Base-by-base conservation (phyloP, 2,888 invertebrate genomes). In the Drosophila macrospina region DNA sequence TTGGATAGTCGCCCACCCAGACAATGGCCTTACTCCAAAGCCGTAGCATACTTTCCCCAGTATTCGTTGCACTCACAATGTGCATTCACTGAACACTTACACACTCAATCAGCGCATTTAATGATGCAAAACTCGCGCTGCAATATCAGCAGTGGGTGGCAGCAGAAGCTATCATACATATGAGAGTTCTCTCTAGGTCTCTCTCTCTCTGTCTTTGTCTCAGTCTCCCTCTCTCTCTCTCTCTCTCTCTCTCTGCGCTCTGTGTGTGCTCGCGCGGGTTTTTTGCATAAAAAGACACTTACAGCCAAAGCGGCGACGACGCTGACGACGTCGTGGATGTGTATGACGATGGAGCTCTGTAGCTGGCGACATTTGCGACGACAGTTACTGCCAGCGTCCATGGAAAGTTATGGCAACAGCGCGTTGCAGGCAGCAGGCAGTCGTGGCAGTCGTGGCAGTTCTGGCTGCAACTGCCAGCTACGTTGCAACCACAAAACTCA, bases 91-190 rank as follows among this genome's bases (percentile, higher is more conserved):
- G 81, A 86, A 76, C 87, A 87, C 81, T 88, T 86, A 77, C 72
- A 74, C 87, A 86, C 85, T 88, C 89, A 86, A 85, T 85, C 87
- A 86, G 79, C 74, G 80, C 82, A 76, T 85, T 85, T 86, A 87
- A 86, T 88, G 81, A 80, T 66, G 88, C 70, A 85, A 82, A 82
- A 76, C 74, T 82, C 76, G 74, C 66, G 62, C 66, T 70, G 48
- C 37, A 56, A 52, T 52, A 50, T 64, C 55, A 28, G 69, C 55
- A 28, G 69, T 62, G 54, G 60, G 62, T 47, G 41, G 69, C 52
- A 56, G 41, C 57, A 42, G 59, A 64, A 57, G 57, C 59, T 45
- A 44, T 62, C 74, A 69, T 69, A 55, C 47, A 69, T 66, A 47
- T 48, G 28, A 51, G 47, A 44, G 34, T 54, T 11, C 39, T 8